Evolutionary conservation across 1,140 invertebrate genomes (phyloP).

Genomic region (Nautilus pompilius): DNA sequence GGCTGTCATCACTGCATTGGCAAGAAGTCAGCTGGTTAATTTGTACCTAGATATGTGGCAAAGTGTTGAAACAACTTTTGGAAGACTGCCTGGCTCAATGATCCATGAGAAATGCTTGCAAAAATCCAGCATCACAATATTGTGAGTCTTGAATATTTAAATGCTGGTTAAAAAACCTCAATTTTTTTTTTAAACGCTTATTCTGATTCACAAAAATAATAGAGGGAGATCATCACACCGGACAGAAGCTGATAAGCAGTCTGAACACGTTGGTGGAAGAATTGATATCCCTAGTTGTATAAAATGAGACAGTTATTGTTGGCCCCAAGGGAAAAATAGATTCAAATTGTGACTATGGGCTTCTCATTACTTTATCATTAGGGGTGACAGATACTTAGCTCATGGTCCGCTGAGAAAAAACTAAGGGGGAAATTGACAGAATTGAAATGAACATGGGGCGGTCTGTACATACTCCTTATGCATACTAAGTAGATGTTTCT

Average conservation of each 20-base stretch:
- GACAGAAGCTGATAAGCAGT: not conserved
- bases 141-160: too few species aligned
- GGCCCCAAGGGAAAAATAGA: not conserved
- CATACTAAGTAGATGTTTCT: conserved; percentile 1
- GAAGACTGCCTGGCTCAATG: too few species aligned
- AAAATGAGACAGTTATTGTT: conserved; percentile 2
- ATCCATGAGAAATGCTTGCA: too few species aligned
- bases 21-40: too few species aligned
- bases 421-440: not conserved
- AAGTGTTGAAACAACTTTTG: too few species aligned
- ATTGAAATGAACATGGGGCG: not conserved
- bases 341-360: not conserved
- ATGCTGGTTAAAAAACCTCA: too few species aligned
- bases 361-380: conserved; percentile 1
- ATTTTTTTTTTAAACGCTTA: too few species aligned
- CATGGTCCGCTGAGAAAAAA: not conserved
- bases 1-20: too few species aligned
- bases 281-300: not conserved
- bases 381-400: not conserved
- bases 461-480: not conserved
- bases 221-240: too few species aligned
- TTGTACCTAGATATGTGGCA: too few species aligned
- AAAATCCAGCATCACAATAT: too few species aligned
- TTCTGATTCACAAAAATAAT: too few species aligned
- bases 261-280: not conserved